Evolutionary conservation across 2,113 vertebrate species (phyloP), one percentile per base, ranked within the genome.

Genomic region (Mus spicilegus): DNA sequence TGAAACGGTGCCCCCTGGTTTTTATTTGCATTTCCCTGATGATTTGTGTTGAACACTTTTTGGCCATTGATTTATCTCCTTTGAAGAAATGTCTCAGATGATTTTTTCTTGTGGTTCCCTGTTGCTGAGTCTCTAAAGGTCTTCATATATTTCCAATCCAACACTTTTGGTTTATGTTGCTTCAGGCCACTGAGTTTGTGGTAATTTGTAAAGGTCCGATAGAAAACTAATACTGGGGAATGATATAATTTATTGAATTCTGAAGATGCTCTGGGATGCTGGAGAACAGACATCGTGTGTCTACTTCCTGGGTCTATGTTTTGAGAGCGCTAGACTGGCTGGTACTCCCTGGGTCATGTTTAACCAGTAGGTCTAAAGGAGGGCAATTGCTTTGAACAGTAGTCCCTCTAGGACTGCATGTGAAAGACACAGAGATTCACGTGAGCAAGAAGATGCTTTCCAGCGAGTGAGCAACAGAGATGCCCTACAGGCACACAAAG

Each of bases 1-100:
- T 63, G 70, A 51, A 46, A 5, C n/a, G 56, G 36, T 49, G 85
- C 49, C 85, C 70, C 81, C 28, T 93, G 39, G 17, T 36, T 87
- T 90, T 80, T 30, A 36, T 78, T 84, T 97, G 39, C 36, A 36
- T 93, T 92, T 92, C 42, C 56, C 80, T 95, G 56, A 70, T 70
- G 33, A 94, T 49, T 78, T 67, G 46, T 63, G 42, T 90, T 80
- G 17, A 95, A 6, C 11, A 51, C 84, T 33, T 75, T 93, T 94
- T 63, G 65, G 13, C 22, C 28, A 22, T 49, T 49, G 78, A 58
- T 73, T 36, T 36, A 24, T 96, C 26, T 92, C 90, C 11, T 73
- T 90, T 88, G 42, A 77, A 85, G 63, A 95, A 84, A 63, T 46
- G 7, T 70, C n/a, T 28, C 91, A 61, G 26, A 61, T n/a, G 7